Base-by-base conservation (phyloP, 2,888 invertebrate species). In the Caenorhabditis uteleia region DNA sequence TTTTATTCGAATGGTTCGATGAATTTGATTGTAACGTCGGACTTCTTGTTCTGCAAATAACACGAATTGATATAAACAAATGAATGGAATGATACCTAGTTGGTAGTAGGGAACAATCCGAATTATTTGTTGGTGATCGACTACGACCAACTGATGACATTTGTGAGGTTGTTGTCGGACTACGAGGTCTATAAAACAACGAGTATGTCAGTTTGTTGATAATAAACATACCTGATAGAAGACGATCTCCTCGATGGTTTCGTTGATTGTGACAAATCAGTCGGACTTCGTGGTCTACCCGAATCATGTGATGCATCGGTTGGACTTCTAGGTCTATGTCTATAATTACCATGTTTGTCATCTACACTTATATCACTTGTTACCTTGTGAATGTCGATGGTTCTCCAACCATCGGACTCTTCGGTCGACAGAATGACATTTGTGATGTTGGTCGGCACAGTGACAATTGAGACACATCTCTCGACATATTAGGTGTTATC, bases 401-500 rank as follows among this genome's bases (percentile, higher is more conserved):
- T 8, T 71, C 71, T 6, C 34, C 45, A 1, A 68, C 66, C 21
- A 71, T 71, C 16, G 70, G 62, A 50, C 66, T 66, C 27, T 66
- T 59, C 26, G 69, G 60, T 31, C 69, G 44, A n/a, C 51, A 56
- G 39, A 68, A 68, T 10, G 69, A 67, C 65, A 62, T 57, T 29
- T 46, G 51, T 5, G 69, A 66, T 2, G 44, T 49, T 16, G 75
- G 70, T 1, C 68, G 57, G 31, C 73, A 70, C 29, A 69, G 48
- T 5, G 73, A 73, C 50, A 77, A 39, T 27, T 77, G 76, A 7
- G 74, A 74, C 0, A 74, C 72, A 47, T 77, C 74, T 8, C 76
- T 56, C 3, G 71, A 72, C 74, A 77, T 77, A 48, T 77, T 77
- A 27, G 76, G 76, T 12, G 76, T 77, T 33, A 77, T 77, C 38